Conservation (phyloP, 2,113 vertebrate genomes). For the Trachemys scripta region DNA sequence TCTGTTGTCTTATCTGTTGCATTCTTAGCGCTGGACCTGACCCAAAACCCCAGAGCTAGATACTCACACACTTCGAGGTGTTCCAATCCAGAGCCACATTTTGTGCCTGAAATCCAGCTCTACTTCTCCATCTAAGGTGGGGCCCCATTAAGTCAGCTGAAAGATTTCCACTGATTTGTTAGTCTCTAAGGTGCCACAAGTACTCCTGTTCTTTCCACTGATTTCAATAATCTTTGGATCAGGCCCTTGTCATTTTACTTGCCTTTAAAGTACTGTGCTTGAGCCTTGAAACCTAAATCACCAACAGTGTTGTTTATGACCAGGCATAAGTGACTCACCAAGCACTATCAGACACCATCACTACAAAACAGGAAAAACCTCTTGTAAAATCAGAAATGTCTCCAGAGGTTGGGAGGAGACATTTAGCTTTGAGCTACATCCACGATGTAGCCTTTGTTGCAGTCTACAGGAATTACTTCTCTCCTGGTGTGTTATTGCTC, state of each 20-base stretch:
- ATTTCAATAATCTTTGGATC: background rate
- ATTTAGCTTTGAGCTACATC: conserved; percentile 50
- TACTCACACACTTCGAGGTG: background rate
- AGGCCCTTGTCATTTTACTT: background rate
- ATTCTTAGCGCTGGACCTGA: background rate
- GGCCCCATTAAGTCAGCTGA: background rate
- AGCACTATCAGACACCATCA: conserved; percentile 25
- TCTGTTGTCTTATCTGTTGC: background rate
- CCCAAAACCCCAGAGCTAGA: background rate
- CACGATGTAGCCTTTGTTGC: background rate
- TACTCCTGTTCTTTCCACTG: background rate
- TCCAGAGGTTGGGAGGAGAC: conserved; percentile 58
- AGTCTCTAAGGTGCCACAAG: too few species aligned
- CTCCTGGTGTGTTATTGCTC: background rate
- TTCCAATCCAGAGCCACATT: background rate
- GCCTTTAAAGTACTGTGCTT: background rate
- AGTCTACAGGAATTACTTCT: conserved; percentile 16
- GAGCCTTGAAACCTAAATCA: background rate
- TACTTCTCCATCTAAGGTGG: background rate
- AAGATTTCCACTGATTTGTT: background rate
- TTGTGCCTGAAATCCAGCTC: background rate
- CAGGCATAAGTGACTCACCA: conserved; percentile 20
- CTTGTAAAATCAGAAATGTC: conserved; percentile 62
- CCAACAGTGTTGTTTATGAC: background rate
- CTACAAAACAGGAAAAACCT: conserved; percentile 64